Conservation (phyloP, 2,888 invertebrate species). For the Rhopalosiphum nymphaeae region DNA sequence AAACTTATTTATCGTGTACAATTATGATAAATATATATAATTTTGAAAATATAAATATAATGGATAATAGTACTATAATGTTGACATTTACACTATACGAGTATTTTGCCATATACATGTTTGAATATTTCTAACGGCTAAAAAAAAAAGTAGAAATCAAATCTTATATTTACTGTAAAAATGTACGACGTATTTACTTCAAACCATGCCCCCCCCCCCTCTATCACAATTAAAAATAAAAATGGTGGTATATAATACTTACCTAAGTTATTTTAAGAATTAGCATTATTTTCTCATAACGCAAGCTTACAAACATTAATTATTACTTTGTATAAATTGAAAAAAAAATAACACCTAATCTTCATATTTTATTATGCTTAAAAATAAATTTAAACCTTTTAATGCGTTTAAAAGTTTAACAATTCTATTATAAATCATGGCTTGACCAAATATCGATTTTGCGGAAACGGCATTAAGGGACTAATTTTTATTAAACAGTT, state of each 20-base stretch:
- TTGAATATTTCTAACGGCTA: neutral
- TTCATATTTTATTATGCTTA: neutral
- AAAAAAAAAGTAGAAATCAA: neutral
- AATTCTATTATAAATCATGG: neutral
- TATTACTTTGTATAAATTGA: neutral
- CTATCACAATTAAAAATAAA: neutral
- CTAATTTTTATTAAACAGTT: neutral
- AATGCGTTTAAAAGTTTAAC: neutral
- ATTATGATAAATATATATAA: neutral
- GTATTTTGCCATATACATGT: neutral
- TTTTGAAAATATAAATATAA: neutral
- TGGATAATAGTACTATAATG: neutral
- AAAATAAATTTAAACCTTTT: neutral
- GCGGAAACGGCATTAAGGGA: neutral
- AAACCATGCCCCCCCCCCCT: neutral
- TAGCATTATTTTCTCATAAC: constrained; percentile 24
- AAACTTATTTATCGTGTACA: neutral
- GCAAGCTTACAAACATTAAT: neutral
- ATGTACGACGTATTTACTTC: neutral
- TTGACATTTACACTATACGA: neutral
- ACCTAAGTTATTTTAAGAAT: neutral
- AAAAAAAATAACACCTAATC: neutral
- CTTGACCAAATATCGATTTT: neutral
- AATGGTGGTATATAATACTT: neutral
- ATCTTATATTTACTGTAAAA: neutral